Evolutionary conservation across 2,888 invertebrate species (phyloP).

Genomic region (Ptychoptera albimana): DNA sequence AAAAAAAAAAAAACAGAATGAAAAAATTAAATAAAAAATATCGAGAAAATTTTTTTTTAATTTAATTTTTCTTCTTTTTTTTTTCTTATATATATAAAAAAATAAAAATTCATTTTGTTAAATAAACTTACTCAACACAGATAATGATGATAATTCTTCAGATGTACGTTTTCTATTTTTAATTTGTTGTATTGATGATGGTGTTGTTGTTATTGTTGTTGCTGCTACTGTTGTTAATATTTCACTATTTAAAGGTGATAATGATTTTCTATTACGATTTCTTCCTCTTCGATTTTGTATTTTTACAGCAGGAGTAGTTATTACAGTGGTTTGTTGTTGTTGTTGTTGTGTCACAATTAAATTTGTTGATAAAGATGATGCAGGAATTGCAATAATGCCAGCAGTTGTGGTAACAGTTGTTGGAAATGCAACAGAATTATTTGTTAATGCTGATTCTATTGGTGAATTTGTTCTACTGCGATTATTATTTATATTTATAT

Average conservation of each 20-base stretch:
- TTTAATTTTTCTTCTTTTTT: slow-evolving; percentile 1
- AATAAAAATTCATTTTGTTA: too few relatives aligned
- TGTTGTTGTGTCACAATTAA: too few relatives aligned
- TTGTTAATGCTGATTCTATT: neutral
- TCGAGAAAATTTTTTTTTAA: too few relatives aligned
- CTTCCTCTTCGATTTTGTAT: too few relatives aligned
- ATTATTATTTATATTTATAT: slow-evolving; percentile 3
- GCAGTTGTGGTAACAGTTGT: neutral
- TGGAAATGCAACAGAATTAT: neutral
- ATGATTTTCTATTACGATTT: too few relatives aligned
- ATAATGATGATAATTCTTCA: too few relatives aligned
- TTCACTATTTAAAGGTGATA: too few relatives aligned
- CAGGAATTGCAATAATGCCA: neutral
- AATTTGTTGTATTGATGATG: neutral
- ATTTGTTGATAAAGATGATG: too few relatives aligned
- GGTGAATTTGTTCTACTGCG: neutral
- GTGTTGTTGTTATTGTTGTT: neutral
- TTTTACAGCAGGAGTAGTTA: too few relatives aligned
- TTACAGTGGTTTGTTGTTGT: too few relatives aligned
- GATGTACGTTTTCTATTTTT: neutral
- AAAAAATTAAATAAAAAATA: neutral
- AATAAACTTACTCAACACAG: too few relatives aligned
- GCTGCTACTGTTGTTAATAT: neutral
- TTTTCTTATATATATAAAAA: neutral
- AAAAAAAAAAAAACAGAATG: neutral